Conservation (phyloP, 2,797 vertebrate species). For the Acrossocheilus wenchowensis region DNA sequence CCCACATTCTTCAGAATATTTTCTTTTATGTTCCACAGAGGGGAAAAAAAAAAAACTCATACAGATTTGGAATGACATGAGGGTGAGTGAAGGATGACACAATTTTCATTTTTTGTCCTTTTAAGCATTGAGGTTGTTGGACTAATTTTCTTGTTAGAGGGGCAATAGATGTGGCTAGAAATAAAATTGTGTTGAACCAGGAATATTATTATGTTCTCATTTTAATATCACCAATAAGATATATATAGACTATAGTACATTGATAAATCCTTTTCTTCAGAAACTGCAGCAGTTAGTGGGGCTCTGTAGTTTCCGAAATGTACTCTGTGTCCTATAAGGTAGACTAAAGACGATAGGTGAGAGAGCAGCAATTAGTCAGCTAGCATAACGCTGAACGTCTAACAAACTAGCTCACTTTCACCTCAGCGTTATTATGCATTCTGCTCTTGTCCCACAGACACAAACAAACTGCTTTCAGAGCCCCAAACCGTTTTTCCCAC, state of each 20-base stretch:
- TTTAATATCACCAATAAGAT: neutral
- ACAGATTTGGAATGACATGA: too few relatives aligned
- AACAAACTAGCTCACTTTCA: neutral
- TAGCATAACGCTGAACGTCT: neutral
- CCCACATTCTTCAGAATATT: too few relatives aligned
- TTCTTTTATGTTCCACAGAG: too few relatives aligned
- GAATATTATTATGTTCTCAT: neutral
- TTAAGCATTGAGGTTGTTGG: neutral
- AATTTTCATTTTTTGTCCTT: neutral
- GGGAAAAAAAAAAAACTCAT: too few relatives aligned
- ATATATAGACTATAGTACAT: neutral
- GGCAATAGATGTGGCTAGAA: neutral
- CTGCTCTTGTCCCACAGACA: neutral
- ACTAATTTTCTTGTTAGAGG: neutral
- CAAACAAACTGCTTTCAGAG: slow-evolving; percentile 2
- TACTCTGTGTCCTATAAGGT: neutral
- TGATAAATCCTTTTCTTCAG: neutral
- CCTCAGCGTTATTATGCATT: slow-evolving; percentile 12
- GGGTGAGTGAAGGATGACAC: too few relatives aligned
- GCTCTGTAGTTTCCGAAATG: neutral
- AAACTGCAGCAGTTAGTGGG: neutral
- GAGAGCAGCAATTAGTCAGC: slow-evolving; percentile 7
- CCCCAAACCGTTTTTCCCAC: neutral
- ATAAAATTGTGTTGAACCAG: neutral
- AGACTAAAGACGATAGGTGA: neutral